Conservation (phyloP, 2,888 invertebrate genomes). For the Himalopsyche tibetana region DNA sequence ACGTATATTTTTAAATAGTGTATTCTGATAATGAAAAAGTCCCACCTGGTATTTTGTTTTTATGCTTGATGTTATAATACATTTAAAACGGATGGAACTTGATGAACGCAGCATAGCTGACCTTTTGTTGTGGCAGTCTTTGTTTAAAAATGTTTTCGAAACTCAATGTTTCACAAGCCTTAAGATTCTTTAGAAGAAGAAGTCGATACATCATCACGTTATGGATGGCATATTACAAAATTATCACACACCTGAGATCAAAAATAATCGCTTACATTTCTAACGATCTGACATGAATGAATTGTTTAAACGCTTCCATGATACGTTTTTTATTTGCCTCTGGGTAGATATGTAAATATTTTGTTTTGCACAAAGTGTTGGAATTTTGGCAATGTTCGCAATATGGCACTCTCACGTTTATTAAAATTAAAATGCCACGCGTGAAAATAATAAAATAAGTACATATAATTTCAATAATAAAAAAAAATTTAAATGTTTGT, state of each 20-base stretch:
- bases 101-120: slow-evolving; percentile 27
- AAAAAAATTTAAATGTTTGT: no score
- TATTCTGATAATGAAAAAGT: no score
- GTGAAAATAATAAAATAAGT: no score
- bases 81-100: background rate
- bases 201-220: background rate
- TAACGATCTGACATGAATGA: slow-evolving; percentile 36
- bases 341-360: background rate
- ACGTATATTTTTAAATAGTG: no score
- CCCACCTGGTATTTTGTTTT: no score
- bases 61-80: no score
- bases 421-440: no score
- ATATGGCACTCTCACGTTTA: background rate
- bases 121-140: slow-evolving; percentile 36
- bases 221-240: slow-evolving; percentile 27
- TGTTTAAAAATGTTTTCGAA: slow-evolving; percentile 19
- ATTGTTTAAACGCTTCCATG: slow-evolving; percentile 32
- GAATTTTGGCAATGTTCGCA: background rate
- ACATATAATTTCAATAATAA: no score
- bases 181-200: background rate
- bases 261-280: slow-evolving; percentile 30
- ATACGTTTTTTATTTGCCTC: slow-evolving; percentile 17
- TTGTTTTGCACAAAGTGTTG: background rate
- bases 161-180: slow-evolving; percentile 32
- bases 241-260: slow-evolving; percentile 49